Evolutionary conservation across 2,888 invertebrate species (phyloP), one percentile per base, ranked within the genome.

Genomic region (Limnephilus auricula): DNA sequence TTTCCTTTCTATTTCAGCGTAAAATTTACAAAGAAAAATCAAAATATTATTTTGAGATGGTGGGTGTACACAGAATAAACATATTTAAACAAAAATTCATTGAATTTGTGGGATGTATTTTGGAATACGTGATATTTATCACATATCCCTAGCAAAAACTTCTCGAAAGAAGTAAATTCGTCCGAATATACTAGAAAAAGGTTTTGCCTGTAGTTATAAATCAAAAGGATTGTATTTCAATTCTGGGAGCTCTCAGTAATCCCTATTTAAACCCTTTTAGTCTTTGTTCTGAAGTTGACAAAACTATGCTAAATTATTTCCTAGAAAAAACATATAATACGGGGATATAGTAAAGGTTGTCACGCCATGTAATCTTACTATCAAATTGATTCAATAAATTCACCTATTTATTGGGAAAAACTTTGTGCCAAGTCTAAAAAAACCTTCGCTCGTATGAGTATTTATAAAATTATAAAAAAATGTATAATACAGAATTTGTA

Each of bases 161-260:
- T 18, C 65, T 65, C 65, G 65, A 65, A 25, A n/a, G 10, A 65
- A 65, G n/a, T 65, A 65, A 65, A 9, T 65, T 65, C 25, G 65
- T 65, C 18, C 65, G 9, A 65, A 65, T 50, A 0, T 25, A 65
- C 65, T 25, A 65, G 65, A 65, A n/a, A 65, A 65, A 65, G 25
- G 65, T 65, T 65, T 65, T 65, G 65, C 65, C 9, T 65, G 65
- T 65, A 65, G 25, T 65, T 65, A 65, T 65, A 65, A 65, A 25
- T 65, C 65, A 65, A 65, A 65, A 65, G 65, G 65, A 65, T 65
- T 65, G 65, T 65, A 65, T 65, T 65, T 65, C 65, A 65, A 65
- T 65, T 65, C n/a, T 25, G 9, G 65, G n/a, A 65, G 65, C 65
- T 65, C 65, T 9, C 65, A 65, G 65, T 65, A 65, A 65, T 1